phyloP scores from a whole-genome alignment of 2,797 vertebrate genomes.

The Takifugu ocellatus region DNA sequence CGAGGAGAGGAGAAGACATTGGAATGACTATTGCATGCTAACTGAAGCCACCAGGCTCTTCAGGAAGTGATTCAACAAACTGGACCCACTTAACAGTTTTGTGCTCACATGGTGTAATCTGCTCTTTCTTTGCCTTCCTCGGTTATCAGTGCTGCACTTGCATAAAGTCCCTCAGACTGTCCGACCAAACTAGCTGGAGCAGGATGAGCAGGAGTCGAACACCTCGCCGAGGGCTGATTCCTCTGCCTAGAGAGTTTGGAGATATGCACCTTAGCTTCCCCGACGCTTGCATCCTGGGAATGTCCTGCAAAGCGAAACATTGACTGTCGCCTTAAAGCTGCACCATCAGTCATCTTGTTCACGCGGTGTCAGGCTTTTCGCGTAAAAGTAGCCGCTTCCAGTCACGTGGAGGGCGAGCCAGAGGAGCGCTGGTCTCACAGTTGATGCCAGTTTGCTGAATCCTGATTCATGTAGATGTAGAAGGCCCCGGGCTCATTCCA shows the following conservation, averaged over 20 bases:
- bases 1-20: constrained; percentile 6
- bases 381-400: too few relatives aligned
- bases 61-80: constrained; percentile 3
- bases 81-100: background rate
- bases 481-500: background rate
- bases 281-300: constrained; percentile 12
- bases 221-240: constrained; percentile 14
- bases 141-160: constrained; percentile 24
- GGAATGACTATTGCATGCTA: constrained; percentile 11
- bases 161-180: constrained; percentile 13
- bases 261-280: constrained; percentile 8
- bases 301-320: constrained; percentile 9
- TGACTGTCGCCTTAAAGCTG: too few relatives aligned
- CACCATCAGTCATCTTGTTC: too few relatives aligned
- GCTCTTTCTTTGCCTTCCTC: constrained; percentile 31
- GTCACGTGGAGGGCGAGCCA: too few relatives aligned
- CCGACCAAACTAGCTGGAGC: constrained; percentile 13
- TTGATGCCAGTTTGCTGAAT: too few relatives aligned
- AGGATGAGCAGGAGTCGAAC: constrained; percentile 7
- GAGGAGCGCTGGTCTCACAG: too few relatives aligned
- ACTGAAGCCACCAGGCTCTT: constrained; percentile 7
- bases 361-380: too few relatives aligned
- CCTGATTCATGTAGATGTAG: background rate
- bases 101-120: background rate
- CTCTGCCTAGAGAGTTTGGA: constrained; percentile 5